Base-by-base conservation (phyloP, 2,888 invertebrate species). In the Brachylomia viminalis region DNA sequence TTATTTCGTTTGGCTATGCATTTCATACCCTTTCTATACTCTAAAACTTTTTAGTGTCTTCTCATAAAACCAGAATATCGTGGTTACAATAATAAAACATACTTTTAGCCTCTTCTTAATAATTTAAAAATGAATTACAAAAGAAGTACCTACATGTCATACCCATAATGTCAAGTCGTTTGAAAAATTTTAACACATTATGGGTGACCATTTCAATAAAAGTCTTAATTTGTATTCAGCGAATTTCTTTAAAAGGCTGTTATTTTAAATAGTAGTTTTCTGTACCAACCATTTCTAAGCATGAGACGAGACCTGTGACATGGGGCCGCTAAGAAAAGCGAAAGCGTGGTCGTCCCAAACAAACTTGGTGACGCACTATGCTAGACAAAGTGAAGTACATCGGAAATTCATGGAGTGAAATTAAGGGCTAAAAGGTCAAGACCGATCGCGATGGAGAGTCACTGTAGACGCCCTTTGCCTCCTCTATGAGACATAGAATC, bases 1-100 rank as follows among this genome's bases (percentile, higher is more conserved):
- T 70, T 77, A 77, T 83, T 77, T 58, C 45, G 33, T 69, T 61
- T 56, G 15, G 23, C 77, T 77, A 52, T 75, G 33, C 62, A 62
- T 82, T 76, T 56, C 27, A 45, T 58, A 54, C 15, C 20, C 45
- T 30, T 66, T 58, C 45, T 59, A 20, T 13, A 20, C 27, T 42
- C 0, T 17, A 20, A 17, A 17, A 27, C n/a, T 62, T 52, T 42
- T 10, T 61, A 42, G 54, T 42, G 7, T 54, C 74, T 23, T 54
- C 15, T 56, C 13, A 13, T 56, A 42, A 56, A 33, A 13, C 3
- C 17, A 20, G n/a, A 71, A 54, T 38, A 52, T 52, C 1, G 2
- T 23, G 3, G 0, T 8, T 17, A 23, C 10, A 56, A 64, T 23
- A 42, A n/a, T 13, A 42, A 8, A 70, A 20, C 10, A 30, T 27